Percentiles rank a stretch among this genome's conserved stretches.
These are phyloP conservation scores for Ylistrum balloti DNA, from an alignment of 1,140 invertebrate genomes.

Conservation along the genomic window DNA sequence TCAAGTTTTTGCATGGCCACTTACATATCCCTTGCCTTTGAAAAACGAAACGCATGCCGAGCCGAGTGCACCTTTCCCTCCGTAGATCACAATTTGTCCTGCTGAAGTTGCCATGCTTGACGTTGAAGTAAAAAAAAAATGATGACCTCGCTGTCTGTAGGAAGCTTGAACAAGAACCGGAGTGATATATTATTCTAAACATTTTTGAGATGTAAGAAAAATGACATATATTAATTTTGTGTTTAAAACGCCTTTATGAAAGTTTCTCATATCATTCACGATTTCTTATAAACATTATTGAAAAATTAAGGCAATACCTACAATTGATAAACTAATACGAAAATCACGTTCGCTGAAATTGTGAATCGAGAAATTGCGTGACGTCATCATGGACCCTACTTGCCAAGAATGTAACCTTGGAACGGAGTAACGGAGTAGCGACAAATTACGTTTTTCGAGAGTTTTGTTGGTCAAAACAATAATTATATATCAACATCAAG, in stretches of 20 bases:
- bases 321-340: background rate
- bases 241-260: background rate
- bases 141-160: background rate
- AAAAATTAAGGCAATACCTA: background rate
- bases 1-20: conserved; percentile 69
- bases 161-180: background rate
- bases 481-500: background rate
- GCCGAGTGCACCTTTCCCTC: conserved; percentile 96
- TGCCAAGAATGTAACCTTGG: conserved; percentile 71
- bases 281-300: background rate
- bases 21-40: conserved; percentile 94
- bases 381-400: conserved; percentile 77
- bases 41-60: conserved; percentile 93
- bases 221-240: background rate
- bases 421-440: conserved; percentile 42
- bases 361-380: conserved; percentile 71
- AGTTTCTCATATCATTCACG: background rate
- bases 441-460: background rate
- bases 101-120: conserved; percentile 62
- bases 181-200: background rate
- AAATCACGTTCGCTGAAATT: conserved; percentile 6
- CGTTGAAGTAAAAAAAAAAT: background rate
- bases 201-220: background rate
- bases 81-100: conserved; percentile 93
- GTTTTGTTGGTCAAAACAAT: conserved; percentile 28